Evolutionary conservation across 2,113 vertebrate genomes (phyloP).

Genomic region (Colossoma macropomum): DNA sequence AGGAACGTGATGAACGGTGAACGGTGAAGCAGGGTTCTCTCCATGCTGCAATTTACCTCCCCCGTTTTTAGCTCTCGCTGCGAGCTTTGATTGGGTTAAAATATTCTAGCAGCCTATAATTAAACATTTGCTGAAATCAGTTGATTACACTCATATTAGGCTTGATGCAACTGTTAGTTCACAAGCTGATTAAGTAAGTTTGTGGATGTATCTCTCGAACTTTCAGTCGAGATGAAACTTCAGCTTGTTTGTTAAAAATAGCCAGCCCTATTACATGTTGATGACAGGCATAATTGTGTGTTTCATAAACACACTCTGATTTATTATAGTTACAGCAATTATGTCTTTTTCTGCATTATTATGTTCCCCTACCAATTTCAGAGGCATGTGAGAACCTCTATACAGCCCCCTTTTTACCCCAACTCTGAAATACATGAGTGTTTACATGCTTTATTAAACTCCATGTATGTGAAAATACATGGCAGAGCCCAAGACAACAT

Average conservation of each 20-base stretch:
- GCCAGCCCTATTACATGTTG: background rate
- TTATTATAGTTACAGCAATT: background rate
- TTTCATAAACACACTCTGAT: background rate
- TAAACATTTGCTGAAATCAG: conserved; percentile 48
- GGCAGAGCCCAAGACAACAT: too few species aligned
- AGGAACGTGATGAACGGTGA: conserved; percentile 20
- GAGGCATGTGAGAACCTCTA: background rate
- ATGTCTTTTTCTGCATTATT: background rate
- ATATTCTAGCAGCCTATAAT: conserved; percentile 46
- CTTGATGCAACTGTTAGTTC: conserved; percentile 12
- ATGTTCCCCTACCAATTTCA: background rate
- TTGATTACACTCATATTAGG: conserved; percentile 49
- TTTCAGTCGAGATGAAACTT: background rate
- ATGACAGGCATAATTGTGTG: background rate
- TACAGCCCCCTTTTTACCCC: background rate
- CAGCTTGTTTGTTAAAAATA: background rate
- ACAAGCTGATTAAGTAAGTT: conserved; percentile 26
- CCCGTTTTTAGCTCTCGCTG: conserved; percentile 13
- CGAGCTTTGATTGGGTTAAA: conserved; percentile 55
- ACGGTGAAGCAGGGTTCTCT: conserved; percentile 21
- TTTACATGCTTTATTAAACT: too few species aligned
- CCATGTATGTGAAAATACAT: too few species aligned
- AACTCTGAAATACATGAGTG: too few species aligned
- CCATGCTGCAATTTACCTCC: conserved; percentile 22
- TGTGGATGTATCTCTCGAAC: background rate